Evolutionary conservation across 2,888 invertebrate genomes (phyloP), one percentile per base, ranked within the genome.

Genomic region (Xestoiulus laeticollis): DNA sequence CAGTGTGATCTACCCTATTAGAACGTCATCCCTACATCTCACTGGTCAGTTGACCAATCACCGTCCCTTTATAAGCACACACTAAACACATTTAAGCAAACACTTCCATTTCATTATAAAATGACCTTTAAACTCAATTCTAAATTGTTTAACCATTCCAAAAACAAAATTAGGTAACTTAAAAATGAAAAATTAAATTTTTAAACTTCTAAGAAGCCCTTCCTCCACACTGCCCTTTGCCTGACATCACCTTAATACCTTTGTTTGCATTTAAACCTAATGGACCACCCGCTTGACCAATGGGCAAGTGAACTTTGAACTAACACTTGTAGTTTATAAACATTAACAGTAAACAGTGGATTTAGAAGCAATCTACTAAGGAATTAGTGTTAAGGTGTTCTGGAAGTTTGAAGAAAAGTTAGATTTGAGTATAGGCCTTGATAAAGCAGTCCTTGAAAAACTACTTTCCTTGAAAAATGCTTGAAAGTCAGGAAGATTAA

Each of bases 211-310:
- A 10, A 43, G 43, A 43, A 8, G 43, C n/a, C 43, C 43, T 43
- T 43, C 12, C 6, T 38, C 38, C 6, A 38, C 38, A 38, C 38
- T 38, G 6, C 38, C 22, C 19, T 22, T n/a, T 59, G 16, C 59
- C 59, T 59, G n/a, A 59, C n/a, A 3, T 59, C 59, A n/a, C n/a
- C 22, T 59, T 22, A 19, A 59, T 22, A 38, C 38, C 38, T 59
- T 1, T 59, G n/a, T 59, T 59, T 59, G 59, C 59, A 59, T 59
- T 59, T 0, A n/a, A 59, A 59, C 59, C 59, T 59, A 59, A 19
- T 59, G 59, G 59, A 59, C 59, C 59, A 59, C 59, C n/a, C n/a
- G 59, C 19, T 59, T 59, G 59, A 59, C 59, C 59, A 59, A 59
- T 59, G 59, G 59, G 59, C 22, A 59, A 59, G 59, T 22, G 59